Conservation (phyloP, 2,888 invertebrate species). For the Taenaris catops region DNA sequence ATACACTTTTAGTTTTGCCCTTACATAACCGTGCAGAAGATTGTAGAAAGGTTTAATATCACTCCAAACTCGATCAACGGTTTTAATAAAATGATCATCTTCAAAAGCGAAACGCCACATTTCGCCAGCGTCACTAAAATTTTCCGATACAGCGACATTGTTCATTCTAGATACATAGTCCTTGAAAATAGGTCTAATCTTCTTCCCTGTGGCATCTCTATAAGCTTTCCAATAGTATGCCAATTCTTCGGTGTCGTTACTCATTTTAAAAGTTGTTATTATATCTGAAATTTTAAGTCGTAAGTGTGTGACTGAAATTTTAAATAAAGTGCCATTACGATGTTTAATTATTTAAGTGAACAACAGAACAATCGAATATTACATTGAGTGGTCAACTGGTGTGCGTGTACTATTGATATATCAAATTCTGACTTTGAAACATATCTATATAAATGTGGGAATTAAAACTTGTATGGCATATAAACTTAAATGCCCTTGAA, state of each 20-base stretch:
- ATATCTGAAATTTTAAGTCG: constrained; percentile 43
- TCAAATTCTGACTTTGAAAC: too few relatives aligned
- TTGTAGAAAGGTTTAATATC: constrained; percentile 83
- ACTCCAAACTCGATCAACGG: constrained; percentile 73
- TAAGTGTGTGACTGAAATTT: constrained; percentile 2
- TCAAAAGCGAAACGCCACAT: constrained; percentile 70
- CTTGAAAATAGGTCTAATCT: constrained; percentile 79
- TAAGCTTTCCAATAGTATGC: constrained; percentile 83
- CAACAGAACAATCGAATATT: too few relatives aligned
- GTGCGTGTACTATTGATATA: too few relatives aligned
- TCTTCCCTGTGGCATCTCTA: constrained; percentile 82
- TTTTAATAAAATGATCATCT: constrained; percentile 54
- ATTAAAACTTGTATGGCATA: too few relatives aligned
- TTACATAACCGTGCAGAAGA: constrained; percentile 82
- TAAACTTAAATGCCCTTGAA: too few relatives aligned
- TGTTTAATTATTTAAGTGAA: too few relatives aligned
- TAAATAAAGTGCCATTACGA: too few relatives aligned
- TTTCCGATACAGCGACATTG: constrained; percentile 78
- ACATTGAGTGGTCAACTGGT: too few relatives aligned
- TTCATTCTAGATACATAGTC: constrained; percentile 82
- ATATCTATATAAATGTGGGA: too few relatives aligned
- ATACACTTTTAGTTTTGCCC: constrained; percentile 74
- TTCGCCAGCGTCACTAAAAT: constrained; percentile 64
- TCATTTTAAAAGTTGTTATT: constrained; percentile 60
- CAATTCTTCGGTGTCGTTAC: constrained; percentile 81